phyloP scores from a whole-genome alignment of 2,888 invertebrate genomes.

The Eristalis tenax region DNA sequence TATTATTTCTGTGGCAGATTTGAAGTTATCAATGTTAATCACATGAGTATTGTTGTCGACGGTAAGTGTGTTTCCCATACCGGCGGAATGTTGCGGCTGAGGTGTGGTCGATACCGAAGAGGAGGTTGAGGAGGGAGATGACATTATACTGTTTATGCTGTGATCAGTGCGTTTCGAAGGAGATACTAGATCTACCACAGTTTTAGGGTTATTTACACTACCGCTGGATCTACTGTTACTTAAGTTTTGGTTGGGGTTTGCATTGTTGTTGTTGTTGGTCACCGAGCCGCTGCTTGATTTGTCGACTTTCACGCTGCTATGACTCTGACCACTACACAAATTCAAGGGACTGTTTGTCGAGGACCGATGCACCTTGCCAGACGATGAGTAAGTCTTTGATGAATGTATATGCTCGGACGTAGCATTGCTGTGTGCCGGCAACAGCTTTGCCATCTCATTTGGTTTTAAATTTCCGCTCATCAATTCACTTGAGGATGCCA shows the following conservation, averaged over 20 bases:
- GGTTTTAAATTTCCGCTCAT: slow-evolving; percentile 36
- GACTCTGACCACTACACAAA: slow-evolving; percentile 51
- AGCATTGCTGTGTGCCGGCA: slow-evolving; percentile 59
- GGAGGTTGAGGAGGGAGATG: slow-evolving; percentile 70
- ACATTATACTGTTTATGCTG: slow-evolving; percentile 77
- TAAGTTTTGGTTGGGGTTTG: slow-evolving; percentile 71
- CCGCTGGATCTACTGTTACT: slow-evolving; percentile 54
- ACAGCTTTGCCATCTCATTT: slow-evolving; percentile 48
- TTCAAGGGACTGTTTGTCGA: slow-evolving; percentile 62
- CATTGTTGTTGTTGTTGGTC: slow-evolving; percentile 62
- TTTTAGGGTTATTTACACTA: slow-evolving; percentile 61
- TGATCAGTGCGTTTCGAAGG: slow-evolving; percentile 78
- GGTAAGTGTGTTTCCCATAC: slow-evolving; percentile 35
- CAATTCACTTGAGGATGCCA: slow-evolving; percentile 46
- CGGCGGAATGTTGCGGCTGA: slow-evolving; percentile 76
- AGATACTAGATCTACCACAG: slow-evolving; percentile 74
- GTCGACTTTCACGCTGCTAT: slow-evolving; percentile 34
- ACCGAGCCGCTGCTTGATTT: slow-evolving; percentile 59
- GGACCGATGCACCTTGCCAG: slow-evolving; percentile 51
- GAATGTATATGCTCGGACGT: slow-evolving; percentile 64
- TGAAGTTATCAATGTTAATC: slow-evolving; percentile 80
- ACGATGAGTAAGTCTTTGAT: slow-evolving; percentile 59
- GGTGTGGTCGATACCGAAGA: slow-evolving; percentile 70
- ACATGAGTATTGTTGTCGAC: slow-evolving; percentile 75
- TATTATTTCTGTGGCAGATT: slow-evolving; percentile 78